Base-by-base conservation (phyloP, 92 coral and sea anemone species). In the Anthopleura xanthogrammica region DNA sequence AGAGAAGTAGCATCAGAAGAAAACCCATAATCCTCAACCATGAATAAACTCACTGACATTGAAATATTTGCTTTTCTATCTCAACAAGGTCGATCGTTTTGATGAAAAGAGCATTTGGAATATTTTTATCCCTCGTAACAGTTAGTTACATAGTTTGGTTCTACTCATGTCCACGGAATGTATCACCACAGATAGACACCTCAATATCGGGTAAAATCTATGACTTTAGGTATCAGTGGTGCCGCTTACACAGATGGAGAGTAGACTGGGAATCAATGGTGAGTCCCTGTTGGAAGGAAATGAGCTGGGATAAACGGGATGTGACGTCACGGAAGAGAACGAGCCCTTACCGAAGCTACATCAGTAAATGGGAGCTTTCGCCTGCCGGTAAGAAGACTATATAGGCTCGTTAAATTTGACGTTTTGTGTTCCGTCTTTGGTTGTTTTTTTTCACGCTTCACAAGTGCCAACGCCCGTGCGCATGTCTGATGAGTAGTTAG, bases 191-290 rank as follows among this genome's bases (percentile, higher is more conserved):
- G 10, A 36, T 36, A 10, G 41, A 68, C 41, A 12, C 36, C 43
- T 68, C 74, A n/a, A 36, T 52, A 70, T 12, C 74, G 16, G 74
- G 74, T 12, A 16, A 60, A 56, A 79, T 88, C 17, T 68, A 78
- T 4, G 78, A 86, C 54, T 90, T 90, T 62, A 64, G 80, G 12
- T 41, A 85, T 36, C 92, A 91, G 65, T 93, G 97, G 97, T 91
- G 92, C 62, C 85, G 92, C 60, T 65, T 93, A 79, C 97, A 91
- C 40, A 78, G 87, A 65, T 91, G 92, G 89, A 87, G 92, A 43
- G 83, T 93, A 16, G 97, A 90, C 87, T 93, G 97, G 97, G 85
- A 74, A 76, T 76, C 62, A 78, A 80, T 86, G 85, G 78, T 79
- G 7, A 79, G 81, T 13, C 81, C 93, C 12, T 93, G 98, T 65